Evolutionary conservation across 2,113 vertebrate species (phyloP), one percentile per base, ranked within the genome.

Genomic region (Onychorhynchus coronatus): DNA sequence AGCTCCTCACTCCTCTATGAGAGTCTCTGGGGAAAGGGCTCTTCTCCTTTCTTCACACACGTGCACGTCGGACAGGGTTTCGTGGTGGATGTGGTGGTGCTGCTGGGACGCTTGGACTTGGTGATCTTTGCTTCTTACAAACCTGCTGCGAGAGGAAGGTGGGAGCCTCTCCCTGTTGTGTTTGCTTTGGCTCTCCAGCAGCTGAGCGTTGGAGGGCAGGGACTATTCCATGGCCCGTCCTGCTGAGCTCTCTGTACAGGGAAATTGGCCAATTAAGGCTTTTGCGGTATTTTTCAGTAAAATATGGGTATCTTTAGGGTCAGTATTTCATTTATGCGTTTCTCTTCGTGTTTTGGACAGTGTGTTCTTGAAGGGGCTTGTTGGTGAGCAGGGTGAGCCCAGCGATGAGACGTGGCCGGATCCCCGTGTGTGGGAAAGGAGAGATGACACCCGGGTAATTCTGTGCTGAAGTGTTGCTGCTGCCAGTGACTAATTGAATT

Each of bases 1-100:
- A 49, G 53, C 22, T 76, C 53, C 52, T 68, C 39, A 1, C 4
- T 78, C 47, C 39, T 42, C 25, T 25, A 0, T 17, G 70, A 47
- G 33, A 6, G 46, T 53, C 44, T 4, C 14, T 42, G 59, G 73
- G 58, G 11, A 22, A 49, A 44, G 15, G 31, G 27, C 41, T 70
- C 28, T 31, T 41, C 67, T 35, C 1, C 31, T 17, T 19, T 16
- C 14, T n/a, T 2, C 21, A 23, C 47, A 5, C 44, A 4, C 0
- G 4, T 9, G 41, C 0, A 0, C 11, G 21, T 6, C 8, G 74
- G 28, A 5, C 17, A 0, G 6, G 35, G 52, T 33, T 5, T 16
- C 1, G 3, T 12, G 59, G 6, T 5, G 56, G 28, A 1, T 35
- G n/a, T 24, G n/a, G 3, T 1, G 2, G 25, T 10, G 41, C 2